Percentiles rank a stretch among this genome's conserved stretches.
These are phyloP conservation scores for Helicoverpa armigera DNA, from an alignment of 1,140 invertebrate genomes.

Conservation along the genomic window DNA sequence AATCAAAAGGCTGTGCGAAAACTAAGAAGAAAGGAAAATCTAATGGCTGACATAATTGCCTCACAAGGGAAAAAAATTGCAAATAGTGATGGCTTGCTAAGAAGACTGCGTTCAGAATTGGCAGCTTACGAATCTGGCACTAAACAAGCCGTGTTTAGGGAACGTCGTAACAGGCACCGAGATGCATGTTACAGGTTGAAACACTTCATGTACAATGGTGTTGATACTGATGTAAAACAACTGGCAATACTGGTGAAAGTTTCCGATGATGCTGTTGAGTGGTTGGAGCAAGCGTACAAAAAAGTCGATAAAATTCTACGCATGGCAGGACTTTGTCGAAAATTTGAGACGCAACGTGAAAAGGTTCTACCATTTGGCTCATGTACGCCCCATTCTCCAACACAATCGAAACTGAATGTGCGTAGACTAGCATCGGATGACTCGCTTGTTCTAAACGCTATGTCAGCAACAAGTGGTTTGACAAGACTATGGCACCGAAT, in stretches of 20 bases:
- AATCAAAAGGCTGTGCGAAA: constrained; percentile 80
- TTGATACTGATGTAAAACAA: constrained; percentile 66
- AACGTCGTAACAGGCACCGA: constrained; percentile 76
- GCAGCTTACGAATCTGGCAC: constrained; percentile 80
- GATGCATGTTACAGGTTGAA: constrained; percentile 74
- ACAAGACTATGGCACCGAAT: constrained; percentile 79
- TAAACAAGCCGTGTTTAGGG: constrained; percentile 80
- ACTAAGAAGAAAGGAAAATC: constrained; percentile 79
- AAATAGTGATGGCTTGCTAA: constrained; percentile 75
- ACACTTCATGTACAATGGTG: constrained; percentile 66
- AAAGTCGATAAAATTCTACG: constrained; percentile 87
- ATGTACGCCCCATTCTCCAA: constrained; percentile 81
- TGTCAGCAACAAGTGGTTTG: constrained; percentile 70
- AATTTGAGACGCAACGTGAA: constrained; percentile 87
- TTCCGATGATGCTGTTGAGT: constrained; percentile 72
- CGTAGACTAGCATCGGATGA: constrained; percentile 69
- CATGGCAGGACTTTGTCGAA: constrained; percentile 86
- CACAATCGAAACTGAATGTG: constrained; percentile 60
- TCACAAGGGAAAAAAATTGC: constrained; percentile 80
- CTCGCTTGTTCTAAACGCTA: constrained; percentile 71
- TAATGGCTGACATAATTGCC: constrained; percentile 83
- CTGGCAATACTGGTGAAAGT: constrained; percentile 68
- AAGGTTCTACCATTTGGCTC: constrained; percentile 87
- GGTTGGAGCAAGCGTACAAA: constrained; percentile 69
- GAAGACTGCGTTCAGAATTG: constrained; percentile 71